Evolutionary conservation across 2,797 vertebrate genomes (phyloP), one percentile per base, ranked within the genome.

Genomic region (Rhyacichthys aspro): DNA sequence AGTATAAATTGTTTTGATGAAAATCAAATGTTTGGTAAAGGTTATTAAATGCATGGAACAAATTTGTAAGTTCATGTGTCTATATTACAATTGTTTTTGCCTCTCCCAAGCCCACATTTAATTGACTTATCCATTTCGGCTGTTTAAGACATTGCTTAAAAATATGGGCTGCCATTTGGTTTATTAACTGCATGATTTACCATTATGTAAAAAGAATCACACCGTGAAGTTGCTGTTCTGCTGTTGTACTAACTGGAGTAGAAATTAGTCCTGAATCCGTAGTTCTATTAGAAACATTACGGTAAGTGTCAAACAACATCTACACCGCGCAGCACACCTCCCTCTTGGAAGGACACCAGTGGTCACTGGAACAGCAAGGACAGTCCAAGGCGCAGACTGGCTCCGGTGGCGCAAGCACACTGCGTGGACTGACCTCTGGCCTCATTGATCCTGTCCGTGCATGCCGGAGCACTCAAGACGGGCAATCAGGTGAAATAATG

Each of bases 301-400:
- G 90, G 87, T 89, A 86, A 39, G 32, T 1, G 1, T n/a, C n/a
- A n/a, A n/a, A n/a, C 6, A 19, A 10, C n/a, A 16, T 1, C 12
- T 3, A 86, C 88, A 90, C 76, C 88, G 79, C 18, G 16, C 19
- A 36, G 58, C 82, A 77, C 88, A 82, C 86, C 88, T 90, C 82
- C 81, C 8, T 59, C 43, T 76, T 66, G 69, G 80, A 86, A 85
- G 76, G 89, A 82, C 86, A 85, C 69, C 75, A 79, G 59, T n/a
- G n/a, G n/a, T 47, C 50, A 43, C 37, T 57, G 58, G 63, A 7
- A 38, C 46, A 7, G 38, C 71, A 86, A 86, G 81, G 82, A 83
- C 85, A 74, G 63, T 62, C 67, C 59, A 60, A 47, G 48, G 32
- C 17, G 0, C 48, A 41, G 17, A 66, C 47, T 0, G 49, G 28